A percentile compares a stretch with the other conserved stretches of the same genome.
Conservation (phyloP, 2,888 invertebrate genomes). For the Troides aeacus region DNA sequence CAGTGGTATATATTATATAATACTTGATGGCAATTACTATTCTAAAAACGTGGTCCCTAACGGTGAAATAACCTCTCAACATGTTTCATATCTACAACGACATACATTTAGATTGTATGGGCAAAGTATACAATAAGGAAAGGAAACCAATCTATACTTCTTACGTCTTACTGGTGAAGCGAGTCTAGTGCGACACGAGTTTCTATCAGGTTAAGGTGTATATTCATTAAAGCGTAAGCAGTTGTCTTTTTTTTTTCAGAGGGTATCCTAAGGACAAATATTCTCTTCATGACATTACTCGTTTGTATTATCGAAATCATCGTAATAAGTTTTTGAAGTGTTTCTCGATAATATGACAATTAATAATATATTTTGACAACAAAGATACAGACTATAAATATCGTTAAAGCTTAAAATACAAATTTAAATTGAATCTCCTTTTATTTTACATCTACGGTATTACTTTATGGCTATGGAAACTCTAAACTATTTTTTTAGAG, state of each 20-base stretch:
- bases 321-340: too few relatives aligned
- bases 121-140: slow-evolving; percentile 31
- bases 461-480: too few relatives aligned
- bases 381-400: too few relatives aligned
- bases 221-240: slow-evolving; percentile 3
- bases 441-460: too few relatives aligned
- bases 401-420: too few relatives aligned
- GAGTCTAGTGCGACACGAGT: slow-evolving; percentile 5
- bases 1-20: too few relatives aligned
- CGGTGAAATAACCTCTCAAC: slow-evolving; percentile 30
- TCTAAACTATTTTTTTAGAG: too few relatives aligned
- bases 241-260: not conserved
- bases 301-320: too few relatives aligned
- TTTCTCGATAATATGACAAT: too few relatives aligned
- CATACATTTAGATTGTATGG: slow-evolving; percentile 30
- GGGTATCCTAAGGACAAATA: not conserved
- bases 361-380: too few relatives aligned
- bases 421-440: too few relatives aligned
- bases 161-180: slow-evolving; percentile 9
- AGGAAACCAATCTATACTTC: slow-evolving; percentile 30
- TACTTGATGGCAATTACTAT: slow-evolving; percentile 27
- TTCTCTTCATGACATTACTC: too few relatives aligned
- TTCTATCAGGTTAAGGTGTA: slow-evolving; percentile 19
- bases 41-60: slow-evolving; percentile 21
- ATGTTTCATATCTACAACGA: slow-evolving; percentile 21